phyloP scores from a whole-genome alignment of 2,888 invertebrate species.

The Mythimna vitellina region DNA sequence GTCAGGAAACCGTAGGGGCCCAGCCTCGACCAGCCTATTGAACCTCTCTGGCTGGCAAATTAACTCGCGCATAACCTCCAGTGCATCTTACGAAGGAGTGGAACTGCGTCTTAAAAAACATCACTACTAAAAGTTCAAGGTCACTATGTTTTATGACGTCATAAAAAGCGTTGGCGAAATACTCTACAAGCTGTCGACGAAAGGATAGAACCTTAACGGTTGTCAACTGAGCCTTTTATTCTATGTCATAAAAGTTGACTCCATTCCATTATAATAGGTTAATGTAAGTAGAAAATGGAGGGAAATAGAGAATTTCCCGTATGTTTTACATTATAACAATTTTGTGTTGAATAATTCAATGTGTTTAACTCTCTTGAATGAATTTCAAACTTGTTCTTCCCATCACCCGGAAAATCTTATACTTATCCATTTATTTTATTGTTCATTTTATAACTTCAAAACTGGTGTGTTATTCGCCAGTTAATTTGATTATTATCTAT shows the following conservation, averaged over 20 bases:
- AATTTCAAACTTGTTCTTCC: background rate
- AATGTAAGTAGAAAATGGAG: constrained; percentile 9
- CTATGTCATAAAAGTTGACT: constrained; percentile 49
- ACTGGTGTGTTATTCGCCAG: no score
- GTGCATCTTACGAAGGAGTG: background rate
- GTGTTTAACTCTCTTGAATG: background rate
- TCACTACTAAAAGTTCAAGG: constrained; percentile 23
- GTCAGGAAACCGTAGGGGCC: no score
- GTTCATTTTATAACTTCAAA: no score
- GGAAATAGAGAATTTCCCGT: background rate
- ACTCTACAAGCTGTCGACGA: constrained; percentile 49
- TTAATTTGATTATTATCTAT: background rate
- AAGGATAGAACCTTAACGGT: constrained; percentile 42
- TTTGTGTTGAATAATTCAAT: no score
- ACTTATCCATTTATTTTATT: no score
- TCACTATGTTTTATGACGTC: constrained; percentile 39
- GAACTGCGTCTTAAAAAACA: constrained; percentile 3
- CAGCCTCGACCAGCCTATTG: no score
- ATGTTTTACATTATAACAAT: constrained; percentile 3
- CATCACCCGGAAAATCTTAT: no score
- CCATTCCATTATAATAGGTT: constrained; percentile 35
- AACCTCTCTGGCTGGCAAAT: no score
- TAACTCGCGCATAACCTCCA: no score
- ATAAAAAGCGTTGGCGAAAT: constrained; percentile 46
- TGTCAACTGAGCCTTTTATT: constrained; percentile 55